A percentile compares a stretch with the other conserved stretches of the same genome.
phyloP scores from a whole-genome alignment of 2,797 vertebrate genomes.

The Anniella stebbinsi region DNA sequence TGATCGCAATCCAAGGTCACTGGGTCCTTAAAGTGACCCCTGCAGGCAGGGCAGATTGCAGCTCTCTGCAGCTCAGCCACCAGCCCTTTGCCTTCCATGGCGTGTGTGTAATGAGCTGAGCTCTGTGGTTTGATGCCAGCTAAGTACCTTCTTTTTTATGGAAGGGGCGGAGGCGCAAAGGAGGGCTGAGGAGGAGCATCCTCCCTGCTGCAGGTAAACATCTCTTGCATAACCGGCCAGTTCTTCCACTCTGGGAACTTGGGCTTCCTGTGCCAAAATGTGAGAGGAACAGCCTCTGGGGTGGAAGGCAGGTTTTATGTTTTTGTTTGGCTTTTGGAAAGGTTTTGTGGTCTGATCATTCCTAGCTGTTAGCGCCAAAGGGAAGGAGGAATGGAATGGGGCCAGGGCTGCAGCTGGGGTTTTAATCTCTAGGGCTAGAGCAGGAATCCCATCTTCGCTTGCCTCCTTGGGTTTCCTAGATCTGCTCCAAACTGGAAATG shows the following conservation, averaged over 20 bases:
- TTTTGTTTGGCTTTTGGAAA: neutral
- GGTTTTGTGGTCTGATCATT: neutral
- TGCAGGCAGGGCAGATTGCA: constrained; percentile 90
- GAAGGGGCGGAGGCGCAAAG: constrained; percentile 3
- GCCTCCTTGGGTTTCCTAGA: neutral
- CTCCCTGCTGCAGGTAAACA: constrained; percentile 32
- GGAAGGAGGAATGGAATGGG: neutral
- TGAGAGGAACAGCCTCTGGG: constrained; percentile 23
- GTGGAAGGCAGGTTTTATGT: neutral
- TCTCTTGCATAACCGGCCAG: constrained; percentile 30
- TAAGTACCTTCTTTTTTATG: constrained; percentile 52
- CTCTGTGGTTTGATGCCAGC: constrained; percentile 14
- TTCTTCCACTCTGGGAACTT: constrained; percentile 19
- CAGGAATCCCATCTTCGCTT: neutral
- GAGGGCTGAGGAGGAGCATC: constrained; percentile 35
- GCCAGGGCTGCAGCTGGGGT: neutral
- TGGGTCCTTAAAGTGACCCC: constrained; percentile 90
- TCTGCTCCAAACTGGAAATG: neutral
- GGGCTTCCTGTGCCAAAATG: neutral
- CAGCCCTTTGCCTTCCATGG: constrained; percentile 78
- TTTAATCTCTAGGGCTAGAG: neutral
- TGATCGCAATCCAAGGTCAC: constrained; percentile 92
- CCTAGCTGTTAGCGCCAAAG: neutral
- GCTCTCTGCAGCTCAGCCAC: constrained; percentile 88
- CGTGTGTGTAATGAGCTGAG: constrained; percentile 24